These are phyloP conservation scores for Hypomecis atomaria DNA, from an alignment of 2,888 invertebrate genomes.

Conservation along the genomic window DNA sequence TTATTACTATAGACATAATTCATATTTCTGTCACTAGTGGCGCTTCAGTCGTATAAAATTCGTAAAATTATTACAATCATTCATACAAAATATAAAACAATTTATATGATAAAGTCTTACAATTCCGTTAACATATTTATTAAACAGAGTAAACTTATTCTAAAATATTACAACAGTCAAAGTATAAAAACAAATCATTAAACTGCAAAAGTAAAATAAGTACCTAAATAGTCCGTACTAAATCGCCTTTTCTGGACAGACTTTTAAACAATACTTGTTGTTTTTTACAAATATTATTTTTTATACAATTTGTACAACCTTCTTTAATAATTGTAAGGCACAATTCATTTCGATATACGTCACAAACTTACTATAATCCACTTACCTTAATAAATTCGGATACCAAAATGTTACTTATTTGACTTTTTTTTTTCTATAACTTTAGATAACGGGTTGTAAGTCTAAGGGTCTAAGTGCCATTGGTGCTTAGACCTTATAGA, in stretches of 20 bases:
- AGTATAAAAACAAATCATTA: background rate
- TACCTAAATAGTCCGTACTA: too few relatives aligned
- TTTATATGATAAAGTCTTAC: too few relatives aligned
- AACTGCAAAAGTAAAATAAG: background rate
- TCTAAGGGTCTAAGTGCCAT: too few relatives aligned
- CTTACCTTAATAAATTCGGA: too few relatives aligned
- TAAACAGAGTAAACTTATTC: too few relatives aligned
- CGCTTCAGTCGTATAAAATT: background rate
- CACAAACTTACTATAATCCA: background rate
- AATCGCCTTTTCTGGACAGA: background rate
- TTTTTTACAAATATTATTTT: background rate
- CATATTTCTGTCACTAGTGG: background rate
- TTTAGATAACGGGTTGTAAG: too few relatives aligned
- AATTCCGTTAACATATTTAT: too few relatives aligned
- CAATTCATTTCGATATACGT: background rate
- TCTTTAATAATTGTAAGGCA: background rate
- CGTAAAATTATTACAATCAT: too few relatives aligned
- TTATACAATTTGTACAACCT: background rate
- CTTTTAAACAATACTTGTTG: background rate
- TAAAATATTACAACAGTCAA: background rate
- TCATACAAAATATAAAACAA: too few relatives aligned
- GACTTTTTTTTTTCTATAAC: too few relatives aligned
- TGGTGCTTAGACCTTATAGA: too few relatives aligned
- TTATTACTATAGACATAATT: slow-evolving; percentile 1
- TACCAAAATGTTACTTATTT: too few relatives aligned